A percentile compares a stretch with the other conserved stretches of the same genome.
These are phyloP conservation scores for Melanotaenia trifasciata DNA, from an alignment of 2,797 vertebrate genomes.

Conservation along the genomic window DNA sequence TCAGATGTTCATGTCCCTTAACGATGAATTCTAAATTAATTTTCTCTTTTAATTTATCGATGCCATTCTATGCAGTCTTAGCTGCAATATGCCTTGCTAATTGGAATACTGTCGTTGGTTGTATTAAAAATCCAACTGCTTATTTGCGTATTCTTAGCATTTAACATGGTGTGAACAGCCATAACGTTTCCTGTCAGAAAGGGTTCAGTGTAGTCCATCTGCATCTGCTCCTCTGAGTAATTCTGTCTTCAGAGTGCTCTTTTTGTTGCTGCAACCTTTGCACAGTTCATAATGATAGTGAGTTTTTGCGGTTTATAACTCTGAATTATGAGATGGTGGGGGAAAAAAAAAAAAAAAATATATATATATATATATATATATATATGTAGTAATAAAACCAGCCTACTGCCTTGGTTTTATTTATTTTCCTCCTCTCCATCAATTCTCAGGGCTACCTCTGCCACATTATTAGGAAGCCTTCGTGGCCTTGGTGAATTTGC, in stretches of 20 bases:
- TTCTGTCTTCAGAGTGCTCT: constrained; percentile 29
- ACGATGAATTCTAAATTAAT: too few species aligned
- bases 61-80: neutral
- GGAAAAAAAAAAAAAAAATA: constrained; percentile 7
- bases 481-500: constrained; percentile 52
- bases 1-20: too few species aligned
- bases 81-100: neutral
- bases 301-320: constrained; percentile 36
- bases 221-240: constrained; percentile 15
- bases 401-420: constrained; percentile 15
- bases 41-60: too few species aligned
- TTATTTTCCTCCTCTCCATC: constrained; percentile 32
- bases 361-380: too few species aligned
- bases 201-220: constrained; percentile 5
- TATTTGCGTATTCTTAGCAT: neutral
- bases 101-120: neutral
- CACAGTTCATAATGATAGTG: constrained; percentile 36
- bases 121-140: neutral
- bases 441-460: constrained; percentile 43
- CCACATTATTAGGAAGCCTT: constrained; percentile 52
- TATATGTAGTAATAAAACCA: constrained; percentile 31
- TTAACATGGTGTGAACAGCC: neutral
- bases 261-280: constrained; percentile 23
- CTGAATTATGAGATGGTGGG: constrained; percentile 34
- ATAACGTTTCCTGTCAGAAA: neutral